These are phyloP conservation scores for Micropterix aruncella DNA, from an alignment of 2,888 invertebrate species.

Conservation along the genomic window DNA sequence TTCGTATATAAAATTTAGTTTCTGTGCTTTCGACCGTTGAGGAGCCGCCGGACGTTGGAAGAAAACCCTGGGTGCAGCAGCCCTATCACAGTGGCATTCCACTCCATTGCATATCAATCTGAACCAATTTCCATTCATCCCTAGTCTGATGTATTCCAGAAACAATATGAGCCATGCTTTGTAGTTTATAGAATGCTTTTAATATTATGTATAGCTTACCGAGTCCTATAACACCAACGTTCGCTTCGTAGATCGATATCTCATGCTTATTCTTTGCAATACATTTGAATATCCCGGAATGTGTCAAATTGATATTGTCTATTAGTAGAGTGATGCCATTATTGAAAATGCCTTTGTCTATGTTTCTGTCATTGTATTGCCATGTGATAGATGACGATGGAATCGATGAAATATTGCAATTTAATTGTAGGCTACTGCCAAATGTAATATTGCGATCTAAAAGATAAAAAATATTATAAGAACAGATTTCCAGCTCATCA, in stretches of 20 bases:
- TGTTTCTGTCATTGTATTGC: conserved; percentile 8
- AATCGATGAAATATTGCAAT: conserved; percentile 8
- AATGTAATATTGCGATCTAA: conserved; percentile 10
- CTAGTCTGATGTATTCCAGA: too few species aligned
- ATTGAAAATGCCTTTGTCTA: conserved; percentile 3
- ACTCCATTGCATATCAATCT: too few species aligned
- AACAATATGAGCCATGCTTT: too few species aligned
- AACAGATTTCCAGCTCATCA: too few species aligned
- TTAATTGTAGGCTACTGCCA: conserved; percentile 6
- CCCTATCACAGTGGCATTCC: too few species aligned
- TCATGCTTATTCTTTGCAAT: conserved; percentile 34
- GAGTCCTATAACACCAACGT: conserved; percentile 20
- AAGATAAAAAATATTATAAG: conserved; percentile 7
- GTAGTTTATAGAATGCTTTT: too few species aligned
- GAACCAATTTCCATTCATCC: too few species aligned
- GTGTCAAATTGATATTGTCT: conserved; percentile 19
- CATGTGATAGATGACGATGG: conserved; percentile 10
- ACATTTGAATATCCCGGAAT: conserved; percentile 37
- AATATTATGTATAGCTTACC: conserved; percentile 22
- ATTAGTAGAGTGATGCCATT: conserved; percentile 17
- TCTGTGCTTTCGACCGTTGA: too few species aligned
- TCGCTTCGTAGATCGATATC: conserved; percentile 18
- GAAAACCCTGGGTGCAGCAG: too few species aligned
- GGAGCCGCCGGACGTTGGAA: too few species aligned
- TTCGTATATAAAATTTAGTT: too few species aligned